Evolutionary conservation across 2,888 invertebrate species (phyloP).

Genomic region (Acleris literana): DNA sequence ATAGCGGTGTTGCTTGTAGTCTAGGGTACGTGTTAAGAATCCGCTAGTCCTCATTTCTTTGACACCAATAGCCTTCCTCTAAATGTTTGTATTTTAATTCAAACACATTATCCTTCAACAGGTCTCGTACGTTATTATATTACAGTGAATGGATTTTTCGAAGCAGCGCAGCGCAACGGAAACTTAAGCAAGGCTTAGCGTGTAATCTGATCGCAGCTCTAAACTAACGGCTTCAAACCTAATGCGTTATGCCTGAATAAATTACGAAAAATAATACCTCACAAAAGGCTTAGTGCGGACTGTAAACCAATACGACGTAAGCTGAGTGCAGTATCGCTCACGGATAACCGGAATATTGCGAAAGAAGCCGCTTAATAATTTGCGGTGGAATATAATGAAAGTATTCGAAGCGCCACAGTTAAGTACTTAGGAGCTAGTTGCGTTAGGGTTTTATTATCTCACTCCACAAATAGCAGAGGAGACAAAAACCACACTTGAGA

Average conservation of each 20-base stretch:
- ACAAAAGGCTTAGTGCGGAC: constrained; percentile 39
- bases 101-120: neutral
- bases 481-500: constrained; percentile 80
- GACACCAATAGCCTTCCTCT: constrained; percentile 12
- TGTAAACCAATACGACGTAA: constrained; percentile 33
- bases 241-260: constrained; percentile 69
- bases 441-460: constrained; percentile 69
- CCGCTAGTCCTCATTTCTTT: constrained; percentile 26
- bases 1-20: constrained; percentile 58
- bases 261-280: constrained; percentile 64
- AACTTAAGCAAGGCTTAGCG: constrained; percentile 71
- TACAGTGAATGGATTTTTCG: constrained; percentile 12
- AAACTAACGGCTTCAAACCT: constrained; percentile 71
- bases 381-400: constrained; percentile 30
- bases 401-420: constrained; percentile 39
- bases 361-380: constrained; percentile 29
- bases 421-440: constrained; percentile 51
- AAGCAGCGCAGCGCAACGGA: constrained; percentile 21
- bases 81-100: neutral
- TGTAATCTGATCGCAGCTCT: constrained; percentile 74
- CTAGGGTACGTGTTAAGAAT: constrained; percentile 24
- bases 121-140: constrained; percentile 12
- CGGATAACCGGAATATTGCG: constrained; percentile 36
- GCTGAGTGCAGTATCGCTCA: constrained; percentile 27
- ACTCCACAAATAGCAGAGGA: constrained; percentile 71